Conservation (phyloP, 2,797 vertebrate species). For the Fistularia tabacaria region DNA sequence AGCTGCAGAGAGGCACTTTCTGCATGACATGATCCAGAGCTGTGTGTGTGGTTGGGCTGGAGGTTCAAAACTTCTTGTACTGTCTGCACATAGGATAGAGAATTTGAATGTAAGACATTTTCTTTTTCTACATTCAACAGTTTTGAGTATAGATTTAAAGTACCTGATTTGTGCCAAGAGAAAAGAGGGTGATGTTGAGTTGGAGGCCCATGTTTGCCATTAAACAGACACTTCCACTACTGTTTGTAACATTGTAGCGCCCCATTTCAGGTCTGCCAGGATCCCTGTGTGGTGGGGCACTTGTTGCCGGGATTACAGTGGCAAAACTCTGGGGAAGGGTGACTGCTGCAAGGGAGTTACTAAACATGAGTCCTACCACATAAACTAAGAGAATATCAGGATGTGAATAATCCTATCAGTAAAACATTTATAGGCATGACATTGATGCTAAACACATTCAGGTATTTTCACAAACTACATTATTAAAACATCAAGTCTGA, state of each 20-base stretch:
- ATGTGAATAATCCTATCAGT: too few species aligned
- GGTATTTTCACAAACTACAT: too few species aligned
- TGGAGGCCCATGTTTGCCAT: slow-evolving; percentile 82
- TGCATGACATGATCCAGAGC: slow-evolving; percentile 70
- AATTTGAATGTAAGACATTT: background rate
- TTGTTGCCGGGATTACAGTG: slow-evolving; percentile 55
- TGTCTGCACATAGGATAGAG: slow-evolving; percentile 36
- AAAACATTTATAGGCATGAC: too few species aligned
- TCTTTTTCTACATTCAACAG: background rate
- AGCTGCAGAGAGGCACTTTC: slow-evolving; percentile 67
- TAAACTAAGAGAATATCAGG: background rate
- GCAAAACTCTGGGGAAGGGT: slow-evolving; percentile 53
- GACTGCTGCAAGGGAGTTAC: slow-evolving; percentile 39
- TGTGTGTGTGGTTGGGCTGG: slow-evolving; percentile 63
- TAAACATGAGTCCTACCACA: background rate
- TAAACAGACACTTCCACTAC: slow-evolving; percentile 65
- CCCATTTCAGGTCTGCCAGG: slow-evolving; percentile 67
- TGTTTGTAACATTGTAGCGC: slow-evolving; percentile 75
- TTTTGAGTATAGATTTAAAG: background rate
- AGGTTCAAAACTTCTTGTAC: slow-evolving; percentile 78
- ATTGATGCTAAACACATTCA: too few species aligned
- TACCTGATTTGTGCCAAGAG: slow-evolving; percentile 67
- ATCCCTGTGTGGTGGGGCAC: slow-evolving; percentile 52
- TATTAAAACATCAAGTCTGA: too few species aligned
- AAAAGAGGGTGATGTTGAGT: slow-evolving; percentile 82